Evolutionary conservation across 2,113 vertebrate species (phyloP).

Genomic region (Procavia capensis): DNA sequence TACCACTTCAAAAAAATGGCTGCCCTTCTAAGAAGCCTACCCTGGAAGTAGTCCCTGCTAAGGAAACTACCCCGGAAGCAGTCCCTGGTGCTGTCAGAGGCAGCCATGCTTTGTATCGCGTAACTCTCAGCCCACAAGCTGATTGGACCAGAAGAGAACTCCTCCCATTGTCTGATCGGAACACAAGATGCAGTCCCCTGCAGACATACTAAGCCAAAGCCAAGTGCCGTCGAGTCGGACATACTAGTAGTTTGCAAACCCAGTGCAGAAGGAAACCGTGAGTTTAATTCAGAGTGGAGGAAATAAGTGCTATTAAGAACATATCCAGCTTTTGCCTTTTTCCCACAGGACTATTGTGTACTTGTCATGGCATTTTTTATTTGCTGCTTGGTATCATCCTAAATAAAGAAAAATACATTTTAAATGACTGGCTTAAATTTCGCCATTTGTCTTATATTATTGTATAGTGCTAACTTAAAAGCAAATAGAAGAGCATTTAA

Average conservation of each 20-base stretch:
- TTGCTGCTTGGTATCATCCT: neutral
- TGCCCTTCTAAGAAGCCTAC: neutral
- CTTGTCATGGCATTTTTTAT: neutral
- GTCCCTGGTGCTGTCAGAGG: no score
- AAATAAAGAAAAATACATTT: neutral
- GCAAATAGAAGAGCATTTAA: neutral
- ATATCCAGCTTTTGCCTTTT: neutral
- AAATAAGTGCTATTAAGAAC: neutral
- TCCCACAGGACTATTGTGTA: neutral
- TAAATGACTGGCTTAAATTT: neutral
- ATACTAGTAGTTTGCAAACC: accelerated
- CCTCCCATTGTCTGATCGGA: accelerated
- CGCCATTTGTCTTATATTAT: neutral
- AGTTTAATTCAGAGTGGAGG: neutral
- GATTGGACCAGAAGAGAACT: neutral
- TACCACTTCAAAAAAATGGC: neutral
- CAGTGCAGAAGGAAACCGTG: neutral
- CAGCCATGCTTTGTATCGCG: neutral
- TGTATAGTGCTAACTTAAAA: neutral
- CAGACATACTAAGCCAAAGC: no score
- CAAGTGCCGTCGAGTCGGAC: no score
- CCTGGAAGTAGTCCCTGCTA: no score
- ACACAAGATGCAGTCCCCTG: accelerated
- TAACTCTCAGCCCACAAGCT: neutral
- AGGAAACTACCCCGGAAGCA: neutral